A percentile compares a stretch with the other conserved stretches of the same genome.
These are phyloP conservation scores for Dinoponera quadriceps DNA, from an alignment of 1,140 invertebrate genomes.

Conservation along the genomic window DNA sequence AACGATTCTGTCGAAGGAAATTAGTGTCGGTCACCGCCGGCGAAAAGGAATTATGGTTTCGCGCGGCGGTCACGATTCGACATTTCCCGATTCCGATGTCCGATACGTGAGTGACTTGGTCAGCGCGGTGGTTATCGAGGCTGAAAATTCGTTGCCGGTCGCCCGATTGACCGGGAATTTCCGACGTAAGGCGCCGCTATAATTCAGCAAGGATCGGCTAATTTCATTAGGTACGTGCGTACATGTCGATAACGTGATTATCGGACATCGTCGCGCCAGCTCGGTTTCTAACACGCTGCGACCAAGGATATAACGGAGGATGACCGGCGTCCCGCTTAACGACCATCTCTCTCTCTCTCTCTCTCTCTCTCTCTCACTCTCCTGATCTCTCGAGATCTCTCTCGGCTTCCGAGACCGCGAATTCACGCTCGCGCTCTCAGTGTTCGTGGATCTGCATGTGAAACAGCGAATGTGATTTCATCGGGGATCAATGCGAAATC, in stretches of 20 bases:
- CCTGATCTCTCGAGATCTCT: no score
- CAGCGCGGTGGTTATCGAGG: constrained; percentile 34
- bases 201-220: constrained; percentile 33
- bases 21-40: constrained; percentile 30
- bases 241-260: constrained; percentile 20
- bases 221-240: constrained; percentile 14
- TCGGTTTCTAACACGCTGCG: not conserved
- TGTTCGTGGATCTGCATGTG: no score
- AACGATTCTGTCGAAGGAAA: constrained; percentile 50
- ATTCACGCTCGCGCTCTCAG: no score
- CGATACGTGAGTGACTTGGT: constrained; percentile 50
- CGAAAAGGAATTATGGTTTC: constrained; percentile 40
- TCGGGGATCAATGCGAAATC: constrained; percentile 4
- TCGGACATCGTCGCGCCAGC: not conserved
- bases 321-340: no score
- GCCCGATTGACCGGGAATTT: constrained; percentile 33
- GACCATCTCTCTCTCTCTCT: no score
- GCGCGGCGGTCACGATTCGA: constrained; percentile 14
- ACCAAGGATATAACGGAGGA: not conserved
- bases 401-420: no score
- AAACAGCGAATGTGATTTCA: no score
- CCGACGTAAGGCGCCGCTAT: constrained; percentile 7
- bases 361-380: no score
- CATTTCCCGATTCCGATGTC: constrained; percentile 52
- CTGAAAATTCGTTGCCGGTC: constrained; percentile 43